A percentile compares a stretch with the other conserved stretches of the same genome.
These are phyloP conservation scores for Thalassarche chlororhynchos DNA, from an alignment of 2,113 vertebrate species.

Conservation along the genomic window DNA sequence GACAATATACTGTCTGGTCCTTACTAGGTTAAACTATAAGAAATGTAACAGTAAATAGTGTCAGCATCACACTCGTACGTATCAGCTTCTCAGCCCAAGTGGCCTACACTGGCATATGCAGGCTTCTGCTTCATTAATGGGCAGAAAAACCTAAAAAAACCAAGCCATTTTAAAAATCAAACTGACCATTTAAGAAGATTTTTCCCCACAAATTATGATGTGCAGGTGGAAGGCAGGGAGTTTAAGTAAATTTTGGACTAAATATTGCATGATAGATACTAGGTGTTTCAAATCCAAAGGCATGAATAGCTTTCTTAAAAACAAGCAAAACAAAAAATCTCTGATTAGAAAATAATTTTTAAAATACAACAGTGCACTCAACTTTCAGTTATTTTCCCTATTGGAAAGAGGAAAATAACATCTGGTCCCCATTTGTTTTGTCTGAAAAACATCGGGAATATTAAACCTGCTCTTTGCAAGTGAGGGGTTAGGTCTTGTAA, in stretches of 20 bases:
- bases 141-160: neutral
- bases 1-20: neutral
- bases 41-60: neutral
- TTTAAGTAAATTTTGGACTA: neutral
- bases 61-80: accelerated
- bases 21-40: neutral
- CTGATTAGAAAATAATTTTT: neutral
- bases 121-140: neutral
- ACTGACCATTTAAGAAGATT: neutral
- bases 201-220: neutral
- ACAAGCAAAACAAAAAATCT: neutral
- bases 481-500: neutral
- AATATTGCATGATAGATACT: neutral
- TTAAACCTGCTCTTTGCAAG: neutral
- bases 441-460: neutral
- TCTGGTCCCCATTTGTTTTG: neutral
- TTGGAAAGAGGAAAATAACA: neutral
- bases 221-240: neutral
- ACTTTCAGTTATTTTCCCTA: neutral
- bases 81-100: neutral
- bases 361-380: neutral
- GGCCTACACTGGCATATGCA: accelerated
- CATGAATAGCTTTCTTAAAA: neutral
- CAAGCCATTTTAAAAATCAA: neutral
- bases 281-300: neutral